Conservation (phyloP, 2,888 invertebrate species). For the Ceraclea dissimilis region DNA sequence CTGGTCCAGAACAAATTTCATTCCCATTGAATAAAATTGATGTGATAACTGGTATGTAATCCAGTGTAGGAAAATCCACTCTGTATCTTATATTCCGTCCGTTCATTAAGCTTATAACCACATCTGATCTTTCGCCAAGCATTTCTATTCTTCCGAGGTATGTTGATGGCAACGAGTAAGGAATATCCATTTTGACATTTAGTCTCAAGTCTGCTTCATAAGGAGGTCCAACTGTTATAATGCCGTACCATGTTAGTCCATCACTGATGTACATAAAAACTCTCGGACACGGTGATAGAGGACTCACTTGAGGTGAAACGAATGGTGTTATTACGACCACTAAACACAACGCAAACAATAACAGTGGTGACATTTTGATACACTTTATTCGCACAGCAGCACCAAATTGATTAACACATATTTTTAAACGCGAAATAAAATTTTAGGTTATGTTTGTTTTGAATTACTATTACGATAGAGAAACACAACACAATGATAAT, state of each 20-base stretch:
- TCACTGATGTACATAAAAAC: slow-evolving; percentile 22
- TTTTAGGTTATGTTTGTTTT: too few species aligned
- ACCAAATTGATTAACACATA: too few species aligned
- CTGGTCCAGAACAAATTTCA: slow-evolving; percentile 33
- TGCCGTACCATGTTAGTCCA: slow-evolving; percentile 19
- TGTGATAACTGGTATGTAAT: slow-evolving; percentile 32
- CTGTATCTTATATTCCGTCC: slow-evolving; percentile 32
- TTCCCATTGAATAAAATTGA: slow-evolving; percentile 34
- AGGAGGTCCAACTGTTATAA: slow-evolving; percentile 17
- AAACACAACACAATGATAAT: too few species aligned
- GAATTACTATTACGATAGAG: too few species aligned
- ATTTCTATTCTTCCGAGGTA: slow-evolving; percentile 17
- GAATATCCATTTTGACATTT: slow-evolving; percentile 16
- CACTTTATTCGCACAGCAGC: too few species aligned
- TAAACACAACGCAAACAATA: not conserved
- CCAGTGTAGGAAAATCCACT: slow-evolving; percentile 33
- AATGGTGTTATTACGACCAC: not conserved
- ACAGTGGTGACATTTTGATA: not conserved
- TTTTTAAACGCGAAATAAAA: too few species aligned
- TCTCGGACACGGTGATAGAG: slow-evolving; percentile 22
- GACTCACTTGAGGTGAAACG: slow-evolving; percentile 2
- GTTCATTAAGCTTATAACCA: slow-evolving; percentile 28
- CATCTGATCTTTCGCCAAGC: slow-evolving; percentile 9
- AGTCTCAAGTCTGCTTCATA: slow-evolving; percentile 13
- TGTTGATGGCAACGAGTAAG: slow-evolving; percentile 3